Percentiles rank a stretch among this genome's conserved stretches.
These are phyloP conservation scores for Dasyornis broadbenti DNA, from an alignment of 2,113 vertebrate genomes.

Conservation along the genomic window DNA sequence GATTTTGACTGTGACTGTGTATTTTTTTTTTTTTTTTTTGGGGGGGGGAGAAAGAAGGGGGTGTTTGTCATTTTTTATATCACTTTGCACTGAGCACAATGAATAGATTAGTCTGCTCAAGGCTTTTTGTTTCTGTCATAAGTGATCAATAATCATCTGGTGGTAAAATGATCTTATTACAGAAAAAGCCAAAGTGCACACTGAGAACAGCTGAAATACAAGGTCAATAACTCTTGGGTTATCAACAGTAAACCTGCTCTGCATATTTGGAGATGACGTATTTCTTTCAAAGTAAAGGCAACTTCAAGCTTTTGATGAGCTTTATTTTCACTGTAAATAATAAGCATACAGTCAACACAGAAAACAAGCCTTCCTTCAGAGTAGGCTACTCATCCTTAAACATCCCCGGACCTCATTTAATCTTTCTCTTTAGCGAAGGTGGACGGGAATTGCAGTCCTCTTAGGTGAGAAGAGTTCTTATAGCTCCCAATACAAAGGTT, in stretches of 20 bases:
- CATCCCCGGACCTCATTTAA: not conserved
- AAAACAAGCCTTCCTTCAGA: not conserved
- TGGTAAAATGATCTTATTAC: slow-evolving; percentile 50
- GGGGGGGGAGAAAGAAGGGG: not conserved
- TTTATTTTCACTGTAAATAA: not conserved
- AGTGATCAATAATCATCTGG: slow-evolving; percentile 50
- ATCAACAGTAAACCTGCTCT: slow-evolving; percentile 10
- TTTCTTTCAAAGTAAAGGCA: slow-evolving; percentile 36
- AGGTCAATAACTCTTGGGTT: slow-evolving; percentile 41
- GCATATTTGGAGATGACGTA: slow-evolving; percentile 33
- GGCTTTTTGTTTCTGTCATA: slow-evolving; percentile 46
- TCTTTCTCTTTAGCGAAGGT: not conserved
- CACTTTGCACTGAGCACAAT: not conserved
- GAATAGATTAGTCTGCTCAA: slow-evolving; percentile 21
- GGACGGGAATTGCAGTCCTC: not conserved
- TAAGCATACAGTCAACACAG: not conserved
- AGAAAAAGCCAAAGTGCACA: slow-evolving; percentile 41
- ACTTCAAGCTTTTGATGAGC: slow-evolving; percentile 17
- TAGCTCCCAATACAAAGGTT: not conserved
- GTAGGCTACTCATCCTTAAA: not conserved
- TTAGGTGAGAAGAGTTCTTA: slow-evolving; percentile 13
- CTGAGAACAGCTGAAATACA: slow-evolving; percentile 34
- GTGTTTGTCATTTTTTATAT: not conserved
- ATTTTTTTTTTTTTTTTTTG: not conserved
- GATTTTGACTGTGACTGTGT: not conserved